Conservation (phyloP, 2,888 invertebrate genomes). For the Cantharis rufa region DNA sequence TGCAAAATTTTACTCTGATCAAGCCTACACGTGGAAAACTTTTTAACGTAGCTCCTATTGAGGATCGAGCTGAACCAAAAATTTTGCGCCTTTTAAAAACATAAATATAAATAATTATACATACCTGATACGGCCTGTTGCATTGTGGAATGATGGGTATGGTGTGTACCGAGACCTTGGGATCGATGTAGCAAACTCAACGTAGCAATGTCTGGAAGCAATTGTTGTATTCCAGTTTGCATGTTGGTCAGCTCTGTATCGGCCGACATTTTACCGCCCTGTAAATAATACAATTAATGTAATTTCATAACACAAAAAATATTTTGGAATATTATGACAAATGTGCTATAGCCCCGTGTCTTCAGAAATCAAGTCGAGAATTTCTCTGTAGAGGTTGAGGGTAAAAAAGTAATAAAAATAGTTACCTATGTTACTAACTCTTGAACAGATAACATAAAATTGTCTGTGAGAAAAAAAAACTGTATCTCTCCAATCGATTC, state of each 20-base stretch:
- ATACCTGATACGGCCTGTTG: slow-evolving; percentile 40
- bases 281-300: not conserved
- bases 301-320: too few relatives aligned
- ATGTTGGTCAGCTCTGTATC: slow-evolving; percentile 61
- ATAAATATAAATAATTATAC: not conserved
- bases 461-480: too few relatives aligned
- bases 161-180: slow-evolving; percentile 36
- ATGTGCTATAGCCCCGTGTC: too few relatives aligned
- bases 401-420: too few relatives aligned
- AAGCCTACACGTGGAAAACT: not conserved
- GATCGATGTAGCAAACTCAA: slow-evolving; percentile 51
- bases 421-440: too few relatives aligned
- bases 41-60: not conserved
- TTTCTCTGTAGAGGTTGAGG: too few relatives aligned
- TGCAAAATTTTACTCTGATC: not conserved
- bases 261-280: slow-evolving; percentile 59
- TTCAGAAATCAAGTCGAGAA: too few relatives aligned
- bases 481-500: too few relatives aligned
- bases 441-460: too few relatives aligned
- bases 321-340: too few relatives aligned
- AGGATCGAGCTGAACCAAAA: not conserved
- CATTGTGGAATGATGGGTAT: slow-evolving; percentile 45
- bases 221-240: slow-evolving; percentile 55
- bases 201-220: slow-evolving; percentile 51
- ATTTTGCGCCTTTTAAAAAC: not conserved